Base-by-base conservation (phyloP, 2,113 vertebrate genomes). In the Otolemur garnettii region DNA sequence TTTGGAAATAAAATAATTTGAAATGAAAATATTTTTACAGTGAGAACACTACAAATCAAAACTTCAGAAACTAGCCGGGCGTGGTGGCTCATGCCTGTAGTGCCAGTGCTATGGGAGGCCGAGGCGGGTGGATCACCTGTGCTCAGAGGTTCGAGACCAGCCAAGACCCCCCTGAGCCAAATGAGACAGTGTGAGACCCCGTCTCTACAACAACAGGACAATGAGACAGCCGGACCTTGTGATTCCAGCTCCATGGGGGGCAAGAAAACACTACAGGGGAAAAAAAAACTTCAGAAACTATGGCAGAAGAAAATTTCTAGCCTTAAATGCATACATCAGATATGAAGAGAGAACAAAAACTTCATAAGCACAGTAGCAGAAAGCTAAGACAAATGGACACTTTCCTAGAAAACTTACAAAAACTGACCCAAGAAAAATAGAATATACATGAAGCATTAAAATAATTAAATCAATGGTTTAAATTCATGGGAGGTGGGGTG, bases 361-460 rank as follows among this genome's bases (percentile, higher is more conserved):
- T 82, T 77, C 26, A 33, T 45, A 95, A 89, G 45, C 91, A 42
- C 53, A 72, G 91, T 93, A 79, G 0, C 35, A 35, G 86, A 78
- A 90, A 28, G 18, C 24, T 82, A 78, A 84, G 60, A 78, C 72
- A 95, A 83, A 82, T 35, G 4, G 15, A 87, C 21, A 82, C 26
- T 53, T 75, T 88, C 53, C 33, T 86, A 86, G 35, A 93, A 91
- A 92, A 71, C 21, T 64, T 89, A 55, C 5, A 95, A 74, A 93
- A 69, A 69, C 9, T 22, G 17, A 84, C 21, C 24, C 68, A 60
- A 72, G 45, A 71, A 95, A 95, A 92, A 33, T 3, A 60, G 19
- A 85, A 55, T 64, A 28, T 5, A 64, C 5, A 57, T 8, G 68
- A 88, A 66, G 35, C 53, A 24, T 69, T 60, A 80, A 79, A 77